Conservation (phyloP, 2,113 vertebrate genomes). For the Sterna hirundo region DNA sequence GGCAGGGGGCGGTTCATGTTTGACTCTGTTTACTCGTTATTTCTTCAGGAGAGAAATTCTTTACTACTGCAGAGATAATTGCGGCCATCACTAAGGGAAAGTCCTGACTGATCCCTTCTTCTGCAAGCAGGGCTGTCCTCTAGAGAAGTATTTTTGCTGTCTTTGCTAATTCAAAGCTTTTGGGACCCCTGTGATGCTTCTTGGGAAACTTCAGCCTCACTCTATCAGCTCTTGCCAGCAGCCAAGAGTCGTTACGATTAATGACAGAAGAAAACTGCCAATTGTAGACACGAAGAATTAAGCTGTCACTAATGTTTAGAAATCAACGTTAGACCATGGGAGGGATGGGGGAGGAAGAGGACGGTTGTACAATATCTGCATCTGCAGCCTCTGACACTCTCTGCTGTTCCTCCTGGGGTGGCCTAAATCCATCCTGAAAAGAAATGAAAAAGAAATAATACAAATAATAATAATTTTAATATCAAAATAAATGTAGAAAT, state of each 20-base stretch:
- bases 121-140: not conserved
- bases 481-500: not conserved
- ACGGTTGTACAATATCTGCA: not conserved
- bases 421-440: not conserved
- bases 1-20: not conserved
- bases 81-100: not conserved
- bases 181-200: not conserved
- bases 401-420: not conserved
- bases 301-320: slow-evolving; percentile 19
- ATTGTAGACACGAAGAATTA: not conserved
- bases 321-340: not conserved
- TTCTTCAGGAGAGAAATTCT: not conserved
- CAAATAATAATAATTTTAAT: not conserved
- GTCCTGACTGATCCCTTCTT: not conserved
- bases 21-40: not conserved
- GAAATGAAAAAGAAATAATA: not conserved
- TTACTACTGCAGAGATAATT: not conserved
- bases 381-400: not conserved
- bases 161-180: not conserved
- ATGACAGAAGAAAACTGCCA: slow-evolving; percentile 1
- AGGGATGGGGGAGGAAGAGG: not conserved
- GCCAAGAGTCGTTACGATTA: not conserved
- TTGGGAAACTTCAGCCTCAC: not conserved
- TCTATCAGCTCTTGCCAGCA: slow-evolving; percentile 29
- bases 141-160: not conserved